A percentile compares a stretch with the other conserved stretches of the same genome.
Conservation (phyloP, 2,113 vertebrate genomes). For the Morone chrysops region DNA sequence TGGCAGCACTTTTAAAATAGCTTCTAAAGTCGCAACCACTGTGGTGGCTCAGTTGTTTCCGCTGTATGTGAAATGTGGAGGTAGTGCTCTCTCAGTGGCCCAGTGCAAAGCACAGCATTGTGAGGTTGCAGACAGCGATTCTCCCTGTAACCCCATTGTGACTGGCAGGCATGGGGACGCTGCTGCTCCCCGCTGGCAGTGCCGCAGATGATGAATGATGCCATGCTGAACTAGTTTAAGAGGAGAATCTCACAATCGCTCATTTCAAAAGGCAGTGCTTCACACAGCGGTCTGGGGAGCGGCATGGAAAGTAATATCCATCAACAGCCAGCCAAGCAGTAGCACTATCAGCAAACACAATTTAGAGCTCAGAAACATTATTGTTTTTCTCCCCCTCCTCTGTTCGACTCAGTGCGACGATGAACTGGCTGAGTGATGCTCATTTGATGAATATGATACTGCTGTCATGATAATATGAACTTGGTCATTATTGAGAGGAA, state of each 20-base stretch:
- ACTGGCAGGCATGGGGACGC: slow-evolving; percentile 68
- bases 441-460: slow-evolving; percentile 76
- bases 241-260: slow-evolving; percentile 78
- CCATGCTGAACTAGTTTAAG: slow-evolving; percentile 81
- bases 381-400: slow-evolving; percentile 70
- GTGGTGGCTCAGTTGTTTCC: slow-evolving; percentile 29
- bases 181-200: slow-evolving; percentile 62
- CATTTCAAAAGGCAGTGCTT: slow-evolving; percentile 78
- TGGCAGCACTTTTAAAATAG: slow-evolving; percentile 39
- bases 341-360: slow-evolving; percentile 82
- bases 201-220: slow-evolving; percentile 78
- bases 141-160: slow-evolving; percentile 69
- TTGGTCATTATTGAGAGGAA: slow-evolving; percentile 66
- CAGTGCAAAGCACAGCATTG: slow-evolving; percentile 48
- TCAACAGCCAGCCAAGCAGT: slow-evolving; percentile 82
- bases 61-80: slow-evolving; percentile 20
- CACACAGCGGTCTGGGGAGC: slow-evolving; percentile 73
- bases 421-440: slow-evolving; percentile 74
- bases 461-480: slow-evolving; percentile 70
- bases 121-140: slow-evolving; percentile 60
- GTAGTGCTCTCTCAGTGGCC: slow-evolving; percentile 37
- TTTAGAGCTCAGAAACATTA: slow-evolving; percentile 80
- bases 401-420: slow-evolving; percentile 52
- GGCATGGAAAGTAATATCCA: slow-evolving; percentile 81
- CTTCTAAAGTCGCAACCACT: slow-evolving; percentile 38